phyloP scores from a whole-genome alignment of 1,140 invertebrate genomes.

The Nasonia longicornis region DNA sequence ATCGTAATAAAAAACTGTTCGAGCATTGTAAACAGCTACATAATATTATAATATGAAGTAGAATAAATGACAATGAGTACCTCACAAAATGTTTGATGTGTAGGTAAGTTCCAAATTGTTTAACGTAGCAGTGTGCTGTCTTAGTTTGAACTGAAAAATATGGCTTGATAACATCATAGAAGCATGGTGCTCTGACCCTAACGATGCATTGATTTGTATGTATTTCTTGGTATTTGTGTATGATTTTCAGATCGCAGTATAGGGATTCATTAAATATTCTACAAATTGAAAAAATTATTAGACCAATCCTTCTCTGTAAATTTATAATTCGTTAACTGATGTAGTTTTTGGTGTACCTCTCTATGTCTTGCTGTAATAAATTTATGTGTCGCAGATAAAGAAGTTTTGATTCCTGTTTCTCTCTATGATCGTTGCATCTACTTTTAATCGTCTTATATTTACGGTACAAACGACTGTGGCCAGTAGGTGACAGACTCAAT shows the following conservation, averaged over 20 bases:
- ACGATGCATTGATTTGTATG: constrained; percentile 66
- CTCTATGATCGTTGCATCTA: constrained; percentile 56
- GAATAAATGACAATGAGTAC: constrained; percentile 50
- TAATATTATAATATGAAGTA: not conserved
- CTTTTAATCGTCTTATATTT: constrained; percentile 49
- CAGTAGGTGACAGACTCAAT: constrained; percentile 52
- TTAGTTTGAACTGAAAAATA: constrained; percentile 59
- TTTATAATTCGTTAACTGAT: constrained; percentile 36
- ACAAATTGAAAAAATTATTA: constrained; percentile 54
- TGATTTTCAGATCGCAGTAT: constrained; percentile 67
- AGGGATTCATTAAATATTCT: constrained; percentile 68
- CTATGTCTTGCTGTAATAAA: constrained; percentile 58
- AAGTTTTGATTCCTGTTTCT: constrained; percentile 52
- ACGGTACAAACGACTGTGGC: constrained; percentile 49
- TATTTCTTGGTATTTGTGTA: constrained; percentile 63
- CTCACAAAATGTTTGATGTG: constrained; percentile 64
- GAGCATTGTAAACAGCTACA: not conserved
- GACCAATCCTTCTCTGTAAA: not conserved
- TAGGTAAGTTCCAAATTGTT: constrained; percentile 62
- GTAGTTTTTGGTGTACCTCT: constrained; percentile 54
- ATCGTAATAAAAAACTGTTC: not conserved
- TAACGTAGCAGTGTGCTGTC: constrained; percentile 60
- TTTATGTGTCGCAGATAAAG: constrained; percentile 55
- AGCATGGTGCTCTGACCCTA: constrained; percentile 62
- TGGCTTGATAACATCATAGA: constrained; percentile 62